These are phyloP conservation scores for Penaeus vannamei DNA, from an alignment of 1,140 invertebrate species.

Conservation along the genomic window DNA sequence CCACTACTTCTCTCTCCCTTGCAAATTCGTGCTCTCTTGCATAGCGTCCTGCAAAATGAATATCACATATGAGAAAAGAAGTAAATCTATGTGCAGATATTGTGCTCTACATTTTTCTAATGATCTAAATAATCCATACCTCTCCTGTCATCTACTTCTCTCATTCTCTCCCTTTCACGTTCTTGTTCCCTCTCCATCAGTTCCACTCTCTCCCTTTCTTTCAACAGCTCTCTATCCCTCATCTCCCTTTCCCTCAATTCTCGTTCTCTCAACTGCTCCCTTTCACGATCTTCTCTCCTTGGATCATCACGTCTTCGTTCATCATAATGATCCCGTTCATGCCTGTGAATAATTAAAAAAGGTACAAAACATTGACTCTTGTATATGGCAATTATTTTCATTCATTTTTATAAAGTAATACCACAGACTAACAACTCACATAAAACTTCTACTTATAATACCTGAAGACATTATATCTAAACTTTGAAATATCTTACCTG, in stretches of 20 bases:
- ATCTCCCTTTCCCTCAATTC: conserved; percentile 28
- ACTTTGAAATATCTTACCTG: conserved; percentile 17
- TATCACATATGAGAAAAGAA: not conserved
- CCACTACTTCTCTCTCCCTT: conserved; percentile 51
- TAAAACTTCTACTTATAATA: not conserved
- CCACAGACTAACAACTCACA: not conserved
- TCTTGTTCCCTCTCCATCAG: conserved; percentile 50
- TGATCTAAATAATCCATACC: not conserved
- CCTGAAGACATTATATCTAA: not conserved
- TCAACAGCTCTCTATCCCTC: conserved; percentile 48
- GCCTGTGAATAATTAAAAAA: conserved; percentile 8
- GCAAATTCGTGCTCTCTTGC: conserved; percentile 55
- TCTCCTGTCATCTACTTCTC: conserved; percentile 57
- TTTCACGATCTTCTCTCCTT: conserved; percentile 52
- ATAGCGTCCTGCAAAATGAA: conserved; percentile 42
- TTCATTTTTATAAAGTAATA: not conserved
- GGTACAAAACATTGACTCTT: not conserved
- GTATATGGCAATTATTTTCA: not conserved
- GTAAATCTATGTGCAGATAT: not conserved
- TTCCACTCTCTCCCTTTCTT: conserved; percentile 55
- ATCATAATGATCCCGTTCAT: conserved; percentile 58
- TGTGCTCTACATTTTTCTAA: not conserved
- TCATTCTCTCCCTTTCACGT: conserved; percentile 53
- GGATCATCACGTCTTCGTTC: conserved; percentile 50
- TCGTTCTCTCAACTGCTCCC: conserved; percentile 55